Conservation (phyloP, 2,888 invertebrate genomes). For the Napeogenes sylphis region DNA sequence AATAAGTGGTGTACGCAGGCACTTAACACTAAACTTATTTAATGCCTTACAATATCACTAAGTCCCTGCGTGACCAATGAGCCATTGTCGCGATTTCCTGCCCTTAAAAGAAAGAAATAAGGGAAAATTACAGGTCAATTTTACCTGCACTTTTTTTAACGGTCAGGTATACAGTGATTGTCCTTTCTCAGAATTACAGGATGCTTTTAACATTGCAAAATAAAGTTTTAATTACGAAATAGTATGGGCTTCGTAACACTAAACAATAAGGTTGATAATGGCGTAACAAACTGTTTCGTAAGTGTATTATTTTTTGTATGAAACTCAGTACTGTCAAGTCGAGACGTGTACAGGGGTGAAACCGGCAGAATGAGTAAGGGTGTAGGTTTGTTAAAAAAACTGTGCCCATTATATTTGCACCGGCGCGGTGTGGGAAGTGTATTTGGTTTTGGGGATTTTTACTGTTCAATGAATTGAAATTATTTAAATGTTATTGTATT, state of each 20-base stretch:
- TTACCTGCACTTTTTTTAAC: conserved; percentile 46
- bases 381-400: conserved; percentile 17
- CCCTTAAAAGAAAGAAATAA: conserved; percentile 48
- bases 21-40: conserved; percentile 16
- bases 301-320: conserved; percentile 15
- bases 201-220: conserved; percentile 43
- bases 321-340: conserved; percentile 32
- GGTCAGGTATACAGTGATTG: conserved; percentile 49
- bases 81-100: conserved; percentile 67
- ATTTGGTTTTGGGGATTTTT: conserved; percentile 31
- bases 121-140: conserved; percentile 55
- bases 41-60: conserved; percentile 19
- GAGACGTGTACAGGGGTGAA: conserved; percentile 32
- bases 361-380: conserved; percentile 27
- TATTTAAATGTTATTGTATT: conserved; percentile 26
- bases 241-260: conserved; percentile 27
- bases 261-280: conserved; percentile 37
- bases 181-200: conserved; percentile 49
- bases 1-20: conserved; percentile 6
- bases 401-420: conserved; percentile 19
- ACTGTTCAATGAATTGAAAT: conserved; percentile 40
- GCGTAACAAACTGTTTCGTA: conserved; percentile 13
- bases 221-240: conserved; percentile 24
- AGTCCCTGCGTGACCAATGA: conserved; percentile 44
- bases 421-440: conserved; percentile 34